phyloP scores from a whole-genome alignment of 2,888 invertebrate genomes.

The Pseudolycoriella hygida region DNA sequence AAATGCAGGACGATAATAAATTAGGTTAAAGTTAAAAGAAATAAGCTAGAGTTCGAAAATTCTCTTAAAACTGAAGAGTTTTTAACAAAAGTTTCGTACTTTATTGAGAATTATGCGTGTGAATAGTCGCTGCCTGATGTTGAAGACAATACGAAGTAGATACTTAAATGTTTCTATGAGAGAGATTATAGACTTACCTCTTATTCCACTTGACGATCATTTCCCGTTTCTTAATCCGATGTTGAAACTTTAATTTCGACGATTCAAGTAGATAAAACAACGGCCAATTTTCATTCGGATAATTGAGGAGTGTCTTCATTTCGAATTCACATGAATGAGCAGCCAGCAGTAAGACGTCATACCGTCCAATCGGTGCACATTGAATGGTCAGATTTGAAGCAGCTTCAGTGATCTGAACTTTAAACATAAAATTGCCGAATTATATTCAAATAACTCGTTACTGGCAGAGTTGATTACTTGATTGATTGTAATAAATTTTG shows the following conservation, averaged over 20 bases:
- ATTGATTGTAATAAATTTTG: conserved; percentile 26
- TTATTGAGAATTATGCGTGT: too few relatives aligned
- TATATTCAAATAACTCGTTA: background rate
- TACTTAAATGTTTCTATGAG: too few relatives aligned
- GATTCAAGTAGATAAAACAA: conserved; percentile 25
- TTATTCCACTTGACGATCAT: conserved; percentile 29
- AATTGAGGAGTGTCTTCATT: conserved; percentile 22
- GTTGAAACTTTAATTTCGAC: conserved; percentile 24
- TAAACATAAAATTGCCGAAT: too few relatives aligned
- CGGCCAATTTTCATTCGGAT: conserved; percentile 25
- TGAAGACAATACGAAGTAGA: too few relatives aligned
- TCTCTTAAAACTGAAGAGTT: too few relatives aligned
- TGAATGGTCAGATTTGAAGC: conserved; percentile 20
- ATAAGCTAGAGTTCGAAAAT: too few relatives aligned
- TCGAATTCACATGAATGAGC: conserved; percentile 18
- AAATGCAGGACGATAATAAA: too few relatives aligned
- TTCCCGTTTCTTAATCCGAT: conserved; percentile 27
- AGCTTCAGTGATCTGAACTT: conserved; percentile 13
- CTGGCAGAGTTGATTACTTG: conserved; percentile 18
- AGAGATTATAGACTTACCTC: too few relatives aligned
- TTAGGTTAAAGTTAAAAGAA: too few relatives aligned
- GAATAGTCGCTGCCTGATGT: too few relatives aligned
- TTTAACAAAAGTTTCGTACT: too few relatives aligned
- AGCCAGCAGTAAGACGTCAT: conserved; percentile 25
- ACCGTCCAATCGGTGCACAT: conserved; percentile 25